Evolutionary conservation across 2,797 vertebrate genomes (phyloP), one percentile per base, ranked within the genome.

Genomic region (Sebastes steindachneri): DNA sequence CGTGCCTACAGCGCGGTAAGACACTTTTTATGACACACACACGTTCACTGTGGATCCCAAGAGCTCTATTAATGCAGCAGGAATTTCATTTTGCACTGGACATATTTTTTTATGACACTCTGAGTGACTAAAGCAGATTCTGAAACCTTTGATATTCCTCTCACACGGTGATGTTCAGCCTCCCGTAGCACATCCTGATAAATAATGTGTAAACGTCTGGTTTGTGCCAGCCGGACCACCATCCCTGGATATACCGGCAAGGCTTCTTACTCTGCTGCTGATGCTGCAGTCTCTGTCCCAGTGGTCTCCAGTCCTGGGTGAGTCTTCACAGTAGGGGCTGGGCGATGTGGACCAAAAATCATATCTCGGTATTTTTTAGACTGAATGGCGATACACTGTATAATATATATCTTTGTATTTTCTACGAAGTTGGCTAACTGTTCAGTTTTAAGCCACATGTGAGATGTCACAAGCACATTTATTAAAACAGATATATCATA

Each of bases 201-300:
- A 59, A 66, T 65, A 75, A 23, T 48, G 31, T 70, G 64, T 64
- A 17, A 75, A 58, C 5, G 26, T 85, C 0, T 91, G 82, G 92
- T 80, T 90, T 87, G 79, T 88, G 88, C 68, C 86, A 97, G 95
- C 33, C 83, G 84, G 80, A 90, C 88, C 82, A 90, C 96, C 91
- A 96, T 97, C 71, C 96, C 94, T 86, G 97, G 96, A 86, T 96
- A 96, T 64, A 92, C 94, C 26, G 95, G 95, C 74, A 96, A 94
- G 91, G 95, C 94, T 88, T 92, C 92, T 81, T 95, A 89, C 92
- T 83, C 77, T 93, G 95, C 65, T 94, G 89, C 0, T 90, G 83
- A 41, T 72, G 95, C 81, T 81, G 95, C 95, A 88, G 93, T 88
- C 88, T 89, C 90, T 89, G 86, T 95, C 73, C 92, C 91, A 51